phyloP scores from a whole-genome alignment of 2,797 vertebrate species.

The Cossypha polioptera region DNA sequence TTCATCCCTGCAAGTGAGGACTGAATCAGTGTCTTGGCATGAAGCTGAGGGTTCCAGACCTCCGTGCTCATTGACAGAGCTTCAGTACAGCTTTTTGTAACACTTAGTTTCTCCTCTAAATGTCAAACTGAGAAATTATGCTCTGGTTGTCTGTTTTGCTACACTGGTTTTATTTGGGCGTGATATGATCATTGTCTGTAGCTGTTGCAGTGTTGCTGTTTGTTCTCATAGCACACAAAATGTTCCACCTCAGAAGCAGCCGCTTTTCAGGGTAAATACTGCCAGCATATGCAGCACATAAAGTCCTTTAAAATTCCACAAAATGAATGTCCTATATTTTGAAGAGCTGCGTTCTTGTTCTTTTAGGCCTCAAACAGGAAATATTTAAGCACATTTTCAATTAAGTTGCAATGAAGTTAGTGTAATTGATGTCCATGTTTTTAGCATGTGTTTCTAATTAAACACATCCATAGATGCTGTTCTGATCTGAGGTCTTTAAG shows the following conservation, averaged over 20 bases:
- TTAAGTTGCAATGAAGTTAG: constrained; percentile 29
- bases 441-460: constrained; percentile 35
- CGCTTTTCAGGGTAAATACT: neutral
- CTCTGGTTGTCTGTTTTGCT: constrained; percentile 38
- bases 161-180: constrained; percentile 12
- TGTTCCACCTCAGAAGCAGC: constrained; percentile 48
- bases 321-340: constrained; percentile 1
- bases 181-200: constrained; percentile 30
- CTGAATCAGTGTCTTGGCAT: neutral
- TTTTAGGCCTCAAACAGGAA: constrained; percentile 44
- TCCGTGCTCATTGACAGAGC: neutral
- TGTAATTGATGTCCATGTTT: constrained; percentile 23
- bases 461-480: neutral
- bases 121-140: constrained; percentile 40
- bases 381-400: constrained; percentile 49
- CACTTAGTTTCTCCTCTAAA: neutral
- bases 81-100: constrained; percentile 4
- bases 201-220: neutral
- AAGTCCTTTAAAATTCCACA: constrained; percentile 23
- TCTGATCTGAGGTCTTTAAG: constrained; percentile 23
- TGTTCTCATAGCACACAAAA: constrained; percentile 16
- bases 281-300: neutral
- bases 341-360: constrained; percentile 24
- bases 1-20: neutral
- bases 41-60: constrained; percentile 5